Evolutionary conservation across 2,888 invertebrate species (phyloP).

Genomic region (Hemaris fuciformis): DNA sequence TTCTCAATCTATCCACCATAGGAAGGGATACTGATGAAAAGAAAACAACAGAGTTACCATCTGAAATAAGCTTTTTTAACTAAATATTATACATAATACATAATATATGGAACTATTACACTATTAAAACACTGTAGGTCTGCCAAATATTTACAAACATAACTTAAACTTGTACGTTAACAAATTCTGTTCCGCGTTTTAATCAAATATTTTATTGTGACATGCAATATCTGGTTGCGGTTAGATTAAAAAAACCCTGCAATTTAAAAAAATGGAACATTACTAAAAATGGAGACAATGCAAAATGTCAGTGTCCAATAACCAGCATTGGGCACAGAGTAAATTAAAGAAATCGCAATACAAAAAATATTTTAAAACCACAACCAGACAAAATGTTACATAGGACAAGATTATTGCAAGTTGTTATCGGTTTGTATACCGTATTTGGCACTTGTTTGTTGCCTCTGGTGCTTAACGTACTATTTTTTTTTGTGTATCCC

Average conservation of each 20-base stretch:
- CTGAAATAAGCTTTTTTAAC: constrained; percentile 77
- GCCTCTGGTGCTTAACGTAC: constrained; percentile 9
- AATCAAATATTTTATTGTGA: background rate
- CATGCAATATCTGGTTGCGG: background rate
- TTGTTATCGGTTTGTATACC: background rate
- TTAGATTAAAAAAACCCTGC: background rate
- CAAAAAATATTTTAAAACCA: background rate
- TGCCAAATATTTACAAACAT: constrained; percentile 48
- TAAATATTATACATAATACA: constrained; percentile 70
- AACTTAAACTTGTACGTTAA: background rate
- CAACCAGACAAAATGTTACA: background rate
- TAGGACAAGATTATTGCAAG: background rate
- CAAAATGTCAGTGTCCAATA: background rate
- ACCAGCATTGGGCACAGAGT: background rate
- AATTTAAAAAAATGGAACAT: background rate
- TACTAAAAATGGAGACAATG: background rate
- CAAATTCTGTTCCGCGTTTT: constrained; percentile 2
- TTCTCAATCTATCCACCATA: no score
- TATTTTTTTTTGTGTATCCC: constrained; percentile 12
- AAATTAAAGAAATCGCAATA: background rate
- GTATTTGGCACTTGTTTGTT: constrained; percentile 6
- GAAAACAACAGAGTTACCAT: constrained; percentile 59
- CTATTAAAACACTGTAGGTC: constrained; percentile 42
- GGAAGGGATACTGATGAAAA: constrained; percentile 25
- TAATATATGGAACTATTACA: constrained; percentile 65